Evolutionary conservation across 2,797 vertebrate species (phyloP).

Genomic region (Gila robusta): DNA sequence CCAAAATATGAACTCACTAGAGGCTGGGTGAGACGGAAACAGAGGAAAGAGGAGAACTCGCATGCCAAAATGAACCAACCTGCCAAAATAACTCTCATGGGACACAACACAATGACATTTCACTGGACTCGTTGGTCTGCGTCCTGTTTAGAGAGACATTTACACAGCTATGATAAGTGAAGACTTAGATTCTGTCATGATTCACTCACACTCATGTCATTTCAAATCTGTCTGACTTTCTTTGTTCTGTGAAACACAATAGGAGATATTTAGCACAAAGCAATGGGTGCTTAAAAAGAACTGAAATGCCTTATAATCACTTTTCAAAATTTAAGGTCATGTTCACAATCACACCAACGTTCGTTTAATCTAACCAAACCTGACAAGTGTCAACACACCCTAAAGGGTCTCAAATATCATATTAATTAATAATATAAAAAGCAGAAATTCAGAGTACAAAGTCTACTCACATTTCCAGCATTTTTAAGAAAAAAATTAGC

Average conservation of each 20-base stretch:
- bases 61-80: slow-evolving; percentile 59
- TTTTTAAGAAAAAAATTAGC: too few species aligned
- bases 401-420: background rate
- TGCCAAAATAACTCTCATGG: slow-evolving; percentile 69
- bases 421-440: background rate
- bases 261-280: background rate
- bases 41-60: slow-evolving; percentile 59
- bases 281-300: background rate
- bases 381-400: background rate
- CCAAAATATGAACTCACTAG: slow-evolving; percentile 75
- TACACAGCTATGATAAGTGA: slow-evolving; percentile 15
- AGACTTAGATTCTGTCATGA: background rate
- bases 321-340: background rate
- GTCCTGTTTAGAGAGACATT: slow-evolving; percentile 65
- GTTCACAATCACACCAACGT: background rate
- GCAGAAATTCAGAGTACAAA: background rate
- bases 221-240: background rate
- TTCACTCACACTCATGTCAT: background rate
- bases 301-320: background rate
- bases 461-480: too few species aligned
- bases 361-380: background rate
- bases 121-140: slow-evolving; percentile 63
- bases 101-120: slow-evolving; percentile 68
- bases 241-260: background rate
- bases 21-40: slow-evolving; percentile 62